Percentiles rank a stretch among this genome's conserved stretches.
Evolutionary conservation across 1,140 invertebrate species (phyloP).

Genomic region (Melipona quadrifasciata): DNA sequence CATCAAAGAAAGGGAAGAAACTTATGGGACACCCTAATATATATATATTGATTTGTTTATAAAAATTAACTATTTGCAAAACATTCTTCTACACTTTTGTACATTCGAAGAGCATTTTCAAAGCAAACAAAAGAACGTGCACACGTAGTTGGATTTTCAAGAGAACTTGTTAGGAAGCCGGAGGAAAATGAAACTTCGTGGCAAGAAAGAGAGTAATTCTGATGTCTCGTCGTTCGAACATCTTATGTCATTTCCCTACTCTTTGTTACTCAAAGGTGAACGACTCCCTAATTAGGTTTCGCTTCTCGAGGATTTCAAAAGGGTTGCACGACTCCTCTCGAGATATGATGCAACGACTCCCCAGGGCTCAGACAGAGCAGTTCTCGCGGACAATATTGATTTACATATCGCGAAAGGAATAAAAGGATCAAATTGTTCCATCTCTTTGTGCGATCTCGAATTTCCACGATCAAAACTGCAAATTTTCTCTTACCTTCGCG

Average conservation of each 20-base stretch:
- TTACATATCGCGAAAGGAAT: background rate
- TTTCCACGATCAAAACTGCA: too few species aligned
- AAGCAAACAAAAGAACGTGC: too few species aligned
- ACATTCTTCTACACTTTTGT: background rate
- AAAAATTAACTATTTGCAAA: background rate
- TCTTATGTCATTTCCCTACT: slow-evolving; percentile 4
- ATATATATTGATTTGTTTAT: too few species aligned
- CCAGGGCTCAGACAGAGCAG: background rate
- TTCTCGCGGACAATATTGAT: slow-evolving; percentile 28
- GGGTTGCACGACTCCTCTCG: slow-evolving; percentile 20
- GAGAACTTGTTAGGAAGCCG: too few species aligned
- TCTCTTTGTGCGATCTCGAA: background rate
- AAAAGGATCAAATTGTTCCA: background rate
- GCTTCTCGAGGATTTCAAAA: slow-evolving; percentile 35
- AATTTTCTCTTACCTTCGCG: background rate
- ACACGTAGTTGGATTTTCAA: background rate
- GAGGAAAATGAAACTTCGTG: background rate
- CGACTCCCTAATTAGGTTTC: slow-evolving; percentile 38
- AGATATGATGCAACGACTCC: slow-evolving; percentile 39
- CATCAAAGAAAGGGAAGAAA: too few species aligned
- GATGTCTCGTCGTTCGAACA: slow-evolving; percentile 25
- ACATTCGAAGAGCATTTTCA: background rate
- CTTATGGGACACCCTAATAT: too few species aligned
- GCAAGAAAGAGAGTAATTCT: slow-evolving; percentile 5
- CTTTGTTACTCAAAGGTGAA: slow-evolving; percentile 29